A percentile compares a stretch with the other conserved stretches of the same genome.
Evolutionary conservation across 2,113 vertebrate species (phyloP).

Genomic region (Hypomesus transpacificus): DNA sequence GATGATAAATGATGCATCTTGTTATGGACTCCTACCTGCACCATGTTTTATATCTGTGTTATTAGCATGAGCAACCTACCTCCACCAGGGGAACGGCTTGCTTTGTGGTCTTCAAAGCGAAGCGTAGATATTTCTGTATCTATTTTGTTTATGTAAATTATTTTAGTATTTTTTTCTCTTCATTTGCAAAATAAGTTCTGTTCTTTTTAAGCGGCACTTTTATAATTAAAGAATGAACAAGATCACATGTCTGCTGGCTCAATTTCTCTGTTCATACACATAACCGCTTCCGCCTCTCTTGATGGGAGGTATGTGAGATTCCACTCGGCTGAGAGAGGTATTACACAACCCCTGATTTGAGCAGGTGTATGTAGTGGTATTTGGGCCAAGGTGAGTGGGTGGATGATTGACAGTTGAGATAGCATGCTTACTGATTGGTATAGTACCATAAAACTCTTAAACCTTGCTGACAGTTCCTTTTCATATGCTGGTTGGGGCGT

Average conservation of each 20-base stretch:
- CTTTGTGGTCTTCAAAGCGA: conserved; percentile 48
- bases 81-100: conserved; percentile 53
- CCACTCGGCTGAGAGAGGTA: neutral
- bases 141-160: conserved; percentile 66
- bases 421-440: conserved; percentile 16
- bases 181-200: conserved; percentile 36
- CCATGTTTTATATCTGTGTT: conserved; percentile 7
- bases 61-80: conserved; percentile 65
- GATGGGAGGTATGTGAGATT: neutral
- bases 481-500: neutral
- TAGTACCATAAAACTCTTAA: conserved; percentile 41
- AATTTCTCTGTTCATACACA: neutral
- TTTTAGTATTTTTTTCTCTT: conserved; percentile 50
- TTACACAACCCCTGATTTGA: neutral
- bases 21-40: conserved; percentile 33
- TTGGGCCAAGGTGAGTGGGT: conserved; percentile 43
- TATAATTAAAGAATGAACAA: conserved; percentile 57
- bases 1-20: conserved; percentile 28
- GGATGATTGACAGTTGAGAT: conserved; percentile 24
- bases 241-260: conserved; percentile 7
- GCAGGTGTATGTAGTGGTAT: conserved; percentile 5
- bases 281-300: neutral
- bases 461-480: neutral
- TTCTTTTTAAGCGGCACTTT: conserved; percentile 65
- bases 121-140: conserved; percentile 58